Evolutionary conservation across 2,888 invertebrate species (phyloP).

Genomic region (Plagodis pulveraria): DNA sequence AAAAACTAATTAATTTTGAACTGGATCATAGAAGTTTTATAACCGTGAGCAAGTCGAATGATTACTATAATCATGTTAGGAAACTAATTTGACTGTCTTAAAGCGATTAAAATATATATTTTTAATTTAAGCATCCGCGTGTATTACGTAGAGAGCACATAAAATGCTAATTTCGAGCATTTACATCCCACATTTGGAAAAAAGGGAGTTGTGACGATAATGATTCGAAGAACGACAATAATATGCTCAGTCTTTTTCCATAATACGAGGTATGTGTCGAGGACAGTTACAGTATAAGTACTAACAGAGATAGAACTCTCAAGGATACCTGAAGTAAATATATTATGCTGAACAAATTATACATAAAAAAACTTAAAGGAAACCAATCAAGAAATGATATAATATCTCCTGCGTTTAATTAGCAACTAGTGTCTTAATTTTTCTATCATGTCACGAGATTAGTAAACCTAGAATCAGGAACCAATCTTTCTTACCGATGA

Average conservation of each 20-base stretch:
- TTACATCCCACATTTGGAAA: conserved; percentile 46
- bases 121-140: conserved; percentile 16
- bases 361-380: no score
- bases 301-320: not conserved
- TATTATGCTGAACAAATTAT: no score
- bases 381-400: no score
- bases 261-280: conserved; percentile 61
- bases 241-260: conserved; percentile 72
- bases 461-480: no score
- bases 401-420: no score
- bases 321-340: no score
- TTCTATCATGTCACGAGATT: no score
- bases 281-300: not conserved
- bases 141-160: conserved; percentile 14
- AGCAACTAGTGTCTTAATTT: no score
- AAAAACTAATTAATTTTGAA: conserved; percentile 43
- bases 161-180: conserved; percentile 55
- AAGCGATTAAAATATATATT: conserved; percentile 23
- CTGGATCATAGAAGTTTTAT: conserved; percentile 43
- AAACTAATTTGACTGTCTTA: conserved; percentile 37
- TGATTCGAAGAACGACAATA: conserved; percentile 71
- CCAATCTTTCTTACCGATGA: no score
- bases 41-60: conserved; percentile 42
- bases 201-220: conserved; percentile 53
- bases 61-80: conserved; percentile 42